Conservation (phyloP, 2,113 vertebrate genomes). For the Carassius auratus region DNA sequence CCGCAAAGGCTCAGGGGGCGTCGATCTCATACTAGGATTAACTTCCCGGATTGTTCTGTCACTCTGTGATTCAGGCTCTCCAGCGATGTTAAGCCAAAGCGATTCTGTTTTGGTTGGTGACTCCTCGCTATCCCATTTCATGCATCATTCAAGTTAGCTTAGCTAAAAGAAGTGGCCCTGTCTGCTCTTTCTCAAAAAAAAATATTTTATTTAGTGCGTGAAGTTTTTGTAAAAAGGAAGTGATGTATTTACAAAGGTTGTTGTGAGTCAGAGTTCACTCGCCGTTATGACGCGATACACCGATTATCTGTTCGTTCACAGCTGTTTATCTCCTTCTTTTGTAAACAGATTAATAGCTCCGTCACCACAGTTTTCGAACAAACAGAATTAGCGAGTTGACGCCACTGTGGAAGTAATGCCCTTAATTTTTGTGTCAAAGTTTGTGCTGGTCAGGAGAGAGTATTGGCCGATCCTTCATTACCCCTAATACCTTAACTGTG, state of each 20-base stretch:
- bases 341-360: constrained; percentile 32
- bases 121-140: constrained; percentile 26
- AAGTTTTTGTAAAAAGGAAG: neutral
- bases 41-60: constrained; percentile 15
- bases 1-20: constrained; percentile 11
- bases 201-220: neutral
- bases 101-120: neutral
- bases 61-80: neutral
- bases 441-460: neutral
- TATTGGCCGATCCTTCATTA: neutral
- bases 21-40: constrained; percentile 37
- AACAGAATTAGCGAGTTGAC: neutral
- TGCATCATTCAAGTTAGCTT: neutral
- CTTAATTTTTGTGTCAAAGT: neutral
- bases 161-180: neutral
- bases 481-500: neutral
- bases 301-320: neutral
- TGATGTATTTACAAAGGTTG: neutral
- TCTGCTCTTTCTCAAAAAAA: neutral
- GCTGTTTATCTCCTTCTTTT: neutral
- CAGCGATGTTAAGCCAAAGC: neutral
- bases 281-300: neutral
- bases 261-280: neutral
- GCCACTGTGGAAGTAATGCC: neutral
- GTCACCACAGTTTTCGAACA: neutral